Evolutionary conservation across 2,113 vertebrate genomes (phyloP), one percentile per base, ranked within the genome.

Genomic region (Brachirus orientalis): DNA sequence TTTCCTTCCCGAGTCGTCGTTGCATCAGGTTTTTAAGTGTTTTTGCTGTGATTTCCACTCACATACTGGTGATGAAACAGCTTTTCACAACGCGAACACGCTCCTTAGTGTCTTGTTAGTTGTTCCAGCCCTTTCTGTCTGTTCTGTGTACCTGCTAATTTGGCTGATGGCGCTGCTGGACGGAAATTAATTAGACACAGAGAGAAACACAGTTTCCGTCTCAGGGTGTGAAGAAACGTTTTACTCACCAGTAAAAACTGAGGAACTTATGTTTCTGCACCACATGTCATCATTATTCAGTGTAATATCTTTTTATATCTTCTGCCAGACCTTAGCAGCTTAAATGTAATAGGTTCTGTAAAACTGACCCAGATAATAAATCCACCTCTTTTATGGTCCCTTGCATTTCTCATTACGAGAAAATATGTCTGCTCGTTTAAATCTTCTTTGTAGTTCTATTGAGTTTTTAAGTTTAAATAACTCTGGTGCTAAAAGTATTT

Each of bases 71-170:
- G 33, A 44, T 33, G 11, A 50, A 62, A 19, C 4, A 9, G 33
- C 44, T 51, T 20, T 55, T n/a, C 16, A 16, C 36, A 6, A 70
- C 47, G n/a, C 22, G 22, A 47, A 9, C 51, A 53, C 36, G 33
- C 10, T 33, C 12, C 7, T 10, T 3, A 33, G 12, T 2, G 3
- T 22, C 37, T 33, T 38, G 40, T 69, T 68, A 28, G 54, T 71
- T 40, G 47, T 13, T 14, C 3, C 28, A 47, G 48, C 37, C 1
- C 2, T 1, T 11, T 60, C 41, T 38, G 7, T 67, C 8, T 45
- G 12, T n/a, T 43, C 52, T 46, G 41, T 36, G 41, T 33, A 36
- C 10, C n/a, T 61, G 43, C 8, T 68, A 19, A 45, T 61, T 56
- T 19, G 47, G 5, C 17, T 20, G 45, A 2, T 44, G 53, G 36